Percentiles rank a stretch among this genome's conserved stretches.
These are phyloP conservation scores for Drosophila villosipedis DNA, from an alignment of 2,888 invertebrate genomes.

Conservation along the genomic window DNA sequence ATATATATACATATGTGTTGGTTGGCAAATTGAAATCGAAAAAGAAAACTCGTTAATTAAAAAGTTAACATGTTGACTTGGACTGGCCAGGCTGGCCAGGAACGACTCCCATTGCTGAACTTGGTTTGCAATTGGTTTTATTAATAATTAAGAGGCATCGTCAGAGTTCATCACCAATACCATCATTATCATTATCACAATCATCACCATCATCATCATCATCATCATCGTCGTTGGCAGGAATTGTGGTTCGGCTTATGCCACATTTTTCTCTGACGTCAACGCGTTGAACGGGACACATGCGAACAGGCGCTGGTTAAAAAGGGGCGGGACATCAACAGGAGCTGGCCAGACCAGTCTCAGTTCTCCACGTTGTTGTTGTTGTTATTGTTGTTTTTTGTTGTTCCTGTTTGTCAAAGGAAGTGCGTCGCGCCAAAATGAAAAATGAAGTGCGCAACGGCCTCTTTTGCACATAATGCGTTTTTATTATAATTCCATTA, in stretches of 20 bases:
- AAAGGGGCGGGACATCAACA: slow-evolving; percentile 1
- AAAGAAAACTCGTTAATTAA: slow-evolving; percentile 84
- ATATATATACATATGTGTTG: slow-evolving; percentile 7
- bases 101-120: slow-evolving; percentile 33
- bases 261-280: slow-evolving; percentile 37
- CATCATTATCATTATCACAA: slow-evolving; percentile 10
- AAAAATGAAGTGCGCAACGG: slow-evolving; percentile 78
- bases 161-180: slow-evolving; percentile 41
- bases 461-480: slow-evolving; percentile 50
- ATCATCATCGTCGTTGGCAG: slow-evolving; percentile 15
- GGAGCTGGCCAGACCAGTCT: slow-evolving; percentile 41
- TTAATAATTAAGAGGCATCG: slow-evolving; percentile 78
- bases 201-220: slow-evolving; percentile 15
- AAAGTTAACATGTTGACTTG: slow-evolving; percentile 80
- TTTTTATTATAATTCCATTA: slow-evolving; percentile 74
- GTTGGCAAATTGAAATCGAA: slow-evolving; percentile 83
- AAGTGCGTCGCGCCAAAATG: slow-evolving; percentile 79
- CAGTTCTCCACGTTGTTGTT: slow-evolving; percentile 7
- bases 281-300: slow-evolving; percentile 32
- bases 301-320: slow-evolving; percentile 16
- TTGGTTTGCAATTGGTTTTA: slow-evolving; percentile 72
- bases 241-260: slow-evolving; percentile 28
- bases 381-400: neutral
- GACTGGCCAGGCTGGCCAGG: slow-evolving; percentile 26
- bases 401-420: slow-evolving; percentile 48